Conservation (phyloP, 2,113 vertebrate species). For the Myiozetetes cayanensis region DNA sequence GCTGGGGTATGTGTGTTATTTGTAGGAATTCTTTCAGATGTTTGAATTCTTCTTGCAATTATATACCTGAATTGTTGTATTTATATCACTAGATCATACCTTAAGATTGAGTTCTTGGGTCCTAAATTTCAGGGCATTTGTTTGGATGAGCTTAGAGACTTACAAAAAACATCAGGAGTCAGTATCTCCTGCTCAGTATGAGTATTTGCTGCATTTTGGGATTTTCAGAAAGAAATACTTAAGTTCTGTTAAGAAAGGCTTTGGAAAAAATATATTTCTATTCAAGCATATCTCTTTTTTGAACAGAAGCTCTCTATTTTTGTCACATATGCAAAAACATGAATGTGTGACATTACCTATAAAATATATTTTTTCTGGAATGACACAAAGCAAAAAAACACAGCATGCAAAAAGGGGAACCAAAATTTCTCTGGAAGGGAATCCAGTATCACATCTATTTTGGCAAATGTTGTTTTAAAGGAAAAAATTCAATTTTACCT, state of each 20-base stretch:
- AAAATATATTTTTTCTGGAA: background rate
- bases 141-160: background rate
- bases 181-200: background rate
- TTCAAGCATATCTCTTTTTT: background rate
- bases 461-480: background rate
- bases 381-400: background rate
- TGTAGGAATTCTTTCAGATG: background rate
- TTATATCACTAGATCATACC: background rate
- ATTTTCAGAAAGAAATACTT: background rate
- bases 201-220: background rate
- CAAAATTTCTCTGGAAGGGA: background rate
- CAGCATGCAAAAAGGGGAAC: background rate
- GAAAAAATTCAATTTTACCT: background rate
- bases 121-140: background rate
- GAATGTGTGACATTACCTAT: background rate
- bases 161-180: background rate
- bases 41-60: background rate
- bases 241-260: background rate
- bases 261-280: background rate
- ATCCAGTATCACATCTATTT: background rate
- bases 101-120: background rate
- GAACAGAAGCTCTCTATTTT: background rate
- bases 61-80: background rate
- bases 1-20: constrained; percentile 88
- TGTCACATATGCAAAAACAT: background rate